These are phyloP conservation scores for Phrynocephalus vlangalii DNA, from an alignment of 2,797 vertebrate genomes.

Conservation along the genomic window DNA sequence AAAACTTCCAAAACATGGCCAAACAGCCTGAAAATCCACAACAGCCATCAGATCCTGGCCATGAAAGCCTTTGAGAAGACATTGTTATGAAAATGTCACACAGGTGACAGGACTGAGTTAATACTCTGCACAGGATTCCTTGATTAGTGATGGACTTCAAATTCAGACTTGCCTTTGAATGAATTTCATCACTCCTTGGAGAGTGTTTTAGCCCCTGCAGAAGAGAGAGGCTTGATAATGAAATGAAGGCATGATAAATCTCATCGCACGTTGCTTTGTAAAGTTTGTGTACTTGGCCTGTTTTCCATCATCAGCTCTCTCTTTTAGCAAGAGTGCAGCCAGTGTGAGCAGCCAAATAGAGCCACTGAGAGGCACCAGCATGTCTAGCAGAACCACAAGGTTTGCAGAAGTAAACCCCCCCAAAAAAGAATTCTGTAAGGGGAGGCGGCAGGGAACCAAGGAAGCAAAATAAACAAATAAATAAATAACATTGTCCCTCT, in stretches of 20 bases:
- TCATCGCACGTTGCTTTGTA: not conserved
- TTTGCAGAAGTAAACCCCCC: too few relatives aligned
- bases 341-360: not conserved
- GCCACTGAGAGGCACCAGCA: not conserved
- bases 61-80: too few relatives aligned
- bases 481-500: too few relatives aligned
- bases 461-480: too few relatives aligned
- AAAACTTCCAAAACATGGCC: too few relatives aligned
- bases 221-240: not conserved
- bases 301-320: too few relatives aligned
- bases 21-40: too few relatives aligned
- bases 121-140: not conserved
- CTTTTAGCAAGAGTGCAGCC: not conserved
- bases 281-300: too few relatives aligned
- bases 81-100: not conserved
- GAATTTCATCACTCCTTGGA: not conserved
- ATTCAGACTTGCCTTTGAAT: conserved; percentile 23
- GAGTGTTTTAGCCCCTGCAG: not conserved
- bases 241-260: conserved; percentile 8
- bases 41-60: too few relatives aligned
- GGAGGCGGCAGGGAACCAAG: too few relatives aligned
- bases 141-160: not conserved
- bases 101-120: conserved; percentile 33
- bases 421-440: too few relatives aligned
- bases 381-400: too few relatives aligned